Conservation (phyloP, 1,140 invertebrate genomes). For the Heterodera schachtii region DNA sequence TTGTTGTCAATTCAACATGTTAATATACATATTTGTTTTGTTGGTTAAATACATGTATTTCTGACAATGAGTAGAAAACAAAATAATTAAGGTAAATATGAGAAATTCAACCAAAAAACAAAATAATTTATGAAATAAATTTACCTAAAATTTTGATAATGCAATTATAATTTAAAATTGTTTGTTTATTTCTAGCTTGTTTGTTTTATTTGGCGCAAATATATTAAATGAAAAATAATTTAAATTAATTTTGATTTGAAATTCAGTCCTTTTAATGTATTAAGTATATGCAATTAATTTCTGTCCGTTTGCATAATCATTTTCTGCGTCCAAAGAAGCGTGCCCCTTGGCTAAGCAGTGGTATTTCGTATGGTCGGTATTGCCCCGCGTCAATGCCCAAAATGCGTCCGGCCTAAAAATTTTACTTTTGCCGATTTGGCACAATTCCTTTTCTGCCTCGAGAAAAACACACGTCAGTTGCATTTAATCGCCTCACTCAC, state of each 20-base stretch:
- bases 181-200: no score
- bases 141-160: no score
- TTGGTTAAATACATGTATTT: not conserved
- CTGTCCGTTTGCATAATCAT: not conserved
- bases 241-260: not conserved
- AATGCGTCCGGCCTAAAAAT: constrained; percentile 29
- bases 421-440: not conserved
- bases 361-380: constrained; percentile 36
- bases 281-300: no score
- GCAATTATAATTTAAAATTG: no score
- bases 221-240: no score
- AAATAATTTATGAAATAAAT: no score
- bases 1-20: no score
- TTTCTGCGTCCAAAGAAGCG: constrained; percentile 32
- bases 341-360: constrained; percentile 25
- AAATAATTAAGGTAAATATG: no score
- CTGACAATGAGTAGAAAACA: no score
- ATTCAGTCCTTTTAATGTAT: not conserved
- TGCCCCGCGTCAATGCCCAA: constrained; percentile 35
- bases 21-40: not conserved
- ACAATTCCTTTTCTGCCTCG: not conserved
- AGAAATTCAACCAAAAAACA: no score
- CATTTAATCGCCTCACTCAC: not conserved
- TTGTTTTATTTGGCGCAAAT: no score
- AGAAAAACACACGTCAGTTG: not conserved